phyloP scores from a whole-genome alignment of 2,113 vertebrate species.

The Tonatia bakeri region DNA sequence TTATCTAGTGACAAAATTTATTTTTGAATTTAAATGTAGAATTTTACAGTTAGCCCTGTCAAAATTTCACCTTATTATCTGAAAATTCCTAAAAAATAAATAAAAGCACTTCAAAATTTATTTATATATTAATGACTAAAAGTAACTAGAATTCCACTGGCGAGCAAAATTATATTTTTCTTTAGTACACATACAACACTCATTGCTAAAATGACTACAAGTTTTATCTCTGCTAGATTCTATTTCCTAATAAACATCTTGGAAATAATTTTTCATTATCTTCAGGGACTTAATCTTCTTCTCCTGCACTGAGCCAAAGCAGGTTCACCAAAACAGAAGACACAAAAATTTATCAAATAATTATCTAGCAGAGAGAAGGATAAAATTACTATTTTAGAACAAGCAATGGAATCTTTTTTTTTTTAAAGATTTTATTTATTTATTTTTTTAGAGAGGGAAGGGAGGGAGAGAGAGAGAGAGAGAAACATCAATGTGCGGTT shows the following conservation, averaged over 20 bases:
- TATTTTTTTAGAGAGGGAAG: too few species aligned
- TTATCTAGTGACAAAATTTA: not conserved
- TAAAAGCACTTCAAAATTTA: not conserved
- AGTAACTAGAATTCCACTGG: not conserved
- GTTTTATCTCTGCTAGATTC: not conserved
- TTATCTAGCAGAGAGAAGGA: not conserved
- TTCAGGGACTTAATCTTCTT: not conserved
- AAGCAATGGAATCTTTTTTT: not conserved
- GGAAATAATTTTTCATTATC: constrained; percentile 14
- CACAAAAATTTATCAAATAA: not conserved
- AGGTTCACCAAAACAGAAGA: not conserved
- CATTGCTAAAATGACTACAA: not conserved
- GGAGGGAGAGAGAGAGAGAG: too few species aligned
- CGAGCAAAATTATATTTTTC: not conserved
- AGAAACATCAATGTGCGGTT: too few species aligned
- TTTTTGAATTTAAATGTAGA: not conserved
- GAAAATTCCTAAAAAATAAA: not conserved
- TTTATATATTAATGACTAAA: not conserved
- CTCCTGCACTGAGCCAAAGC: not conserved
- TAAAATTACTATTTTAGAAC: not conserved
- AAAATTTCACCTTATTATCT: not conserved
- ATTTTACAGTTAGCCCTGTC: not conserved
- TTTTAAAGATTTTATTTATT: too few species aligned
- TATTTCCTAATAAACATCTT: constrained; percentile 9
- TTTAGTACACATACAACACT: not conserved